Evolutionary conservation across 2,797 vertebrate genomes (phyloP), one percentile per base, ranked within the genome.

Genomic region (Molossus molossus): DNA sequence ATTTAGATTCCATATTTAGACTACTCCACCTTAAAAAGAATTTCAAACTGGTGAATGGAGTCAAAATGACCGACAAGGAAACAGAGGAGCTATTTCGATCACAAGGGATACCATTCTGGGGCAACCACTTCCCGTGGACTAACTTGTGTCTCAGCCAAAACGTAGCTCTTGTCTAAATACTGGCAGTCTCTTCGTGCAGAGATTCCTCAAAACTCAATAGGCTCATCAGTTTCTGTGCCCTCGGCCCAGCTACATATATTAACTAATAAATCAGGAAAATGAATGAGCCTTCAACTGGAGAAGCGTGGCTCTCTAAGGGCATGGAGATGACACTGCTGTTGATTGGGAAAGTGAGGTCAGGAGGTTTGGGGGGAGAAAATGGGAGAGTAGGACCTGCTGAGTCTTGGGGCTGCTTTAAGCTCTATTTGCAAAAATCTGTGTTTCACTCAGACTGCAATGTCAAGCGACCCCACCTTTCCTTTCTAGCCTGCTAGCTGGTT

Each of bases 231-330:
- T 83, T 87, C 87, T 76, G 33, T 90, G 84, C 37, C 62, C 53
- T 85, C 12, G 2, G 37, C 88, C 18, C 75, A 83, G 20, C 65
- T 85, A 77, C 86, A n/a, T 3, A 21, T 83, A 69, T 27, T 37
- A 93, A 91, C 75, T 58, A 75, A 53, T 25, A 81, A 88, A 55
- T n/a, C 62, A 82, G 75, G 57, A 90, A 75, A 93, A 95, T 14
- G 53, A 93, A 50, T 14, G n/a, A 27, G 5, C 2, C 55, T 90
- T 76, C 86, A 45, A 23, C 0, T 64, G 37, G 48, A 65, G 92
- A 87, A 53, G 67, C 18, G 9, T 62, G 77, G 37, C 65, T 92
- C 25, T 72, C 57, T 25, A n/a, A 10, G 25, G 53, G 53, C 40
- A 87, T 6, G 64, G 72, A 65, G 5, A 77, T 25, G 58, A 55